Conservation (phyloP, 2,888 invertebrate species). For the Cephonodes hylas region DNA sequence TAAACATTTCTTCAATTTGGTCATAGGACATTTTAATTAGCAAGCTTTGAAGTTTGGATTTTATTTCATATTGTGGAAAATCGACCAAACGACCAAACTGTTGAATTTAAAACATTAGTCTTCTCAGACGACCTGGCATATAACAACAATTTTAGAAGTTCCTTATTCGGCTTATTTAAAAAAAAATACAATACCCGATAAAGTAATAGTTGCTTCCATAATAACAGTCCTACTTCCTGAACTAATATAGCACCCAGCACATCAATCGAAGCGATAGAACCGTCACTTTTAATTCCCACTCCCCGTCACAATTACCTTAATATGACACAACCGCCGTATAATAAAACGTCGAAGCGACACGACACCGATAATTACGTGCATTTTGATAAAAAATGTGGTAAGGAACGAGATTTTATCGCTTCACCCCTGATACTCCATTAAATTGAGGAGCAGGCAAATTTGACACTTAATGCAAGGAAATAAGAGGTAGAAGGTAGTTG, state of each 20-base stretch:
- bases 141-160: too few relatives aligned
- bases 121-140: too few relatives aligned
- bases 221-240: background rate
- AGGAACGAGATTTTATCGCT: conserved; percentile 45
- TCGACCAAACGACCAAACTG: too few relatives aligned
- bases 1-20: too few relatives aligned
- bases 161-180: too few relatives aligned
- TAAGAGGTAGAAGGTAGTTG: background rate
- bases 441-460: conserved; percentile 11
- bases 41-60: too few relatives aligned
- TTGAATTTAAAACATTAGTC: too few relatives aligned
- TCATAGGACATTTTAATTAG: too few relatives aligned
- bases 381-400: conserved; percentile 42
- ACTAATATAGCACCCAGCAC: background rate
- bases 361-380: conserved; percentile 41
- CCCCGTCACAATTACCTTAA: conserved; percentile 40
- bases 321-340: conserved; percentile 38
- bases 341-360: conserved; percentile 41
- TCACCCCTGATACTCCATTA: conserved; percentile 4
- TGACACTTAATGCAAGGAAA: conserved; percentile 7
- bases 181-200: too few relatives aligned
- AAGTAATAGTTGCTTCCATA: background rate
- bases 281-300: conserved; percentile 25
- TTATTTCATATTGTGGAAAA: too few relatives aligned
- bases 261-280: background rate